Conservation (phyloP, 1,140 invertebrate species). For the Nylanderia fulva region DNA sequence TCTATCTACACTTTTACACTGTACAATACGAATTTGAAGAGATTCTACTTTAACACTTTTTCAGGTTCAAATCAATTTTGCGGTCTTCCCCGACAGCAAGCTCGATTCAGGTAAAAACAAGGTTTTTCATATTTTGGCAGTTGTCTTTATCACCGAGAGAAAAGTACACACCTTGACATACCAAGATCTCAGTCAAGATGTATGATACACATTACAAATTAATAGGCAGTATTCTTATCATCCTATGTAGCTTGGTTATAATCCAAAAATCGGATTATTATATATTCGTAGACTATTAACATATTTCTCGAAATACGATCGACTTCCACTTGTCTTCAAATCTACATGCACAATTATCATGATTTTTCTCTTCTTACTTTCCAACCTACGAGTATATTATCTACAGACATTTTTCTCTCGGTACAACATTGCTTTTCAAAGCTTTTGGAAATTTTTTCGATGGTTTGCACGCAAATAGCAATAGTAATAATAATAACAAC, state of each 20-base stretch:
- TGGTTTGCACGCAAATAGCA: constrained; percentile 81
- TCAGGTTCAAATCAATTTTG: constrained; percentile 85
- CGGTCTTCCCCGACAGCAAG: constrained; percentile 84
- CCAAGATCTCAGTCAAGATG: constrained; percentile 32
- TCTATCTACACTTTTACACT: constrained; percentile 53
- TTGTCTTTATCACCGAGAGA: constrained; percentile 76
- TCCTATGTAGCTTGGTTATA: constrained; percentile 36
- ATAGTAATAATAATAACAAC: constrained; percentile 79
- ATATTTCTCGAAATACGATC: constrained; percentile 5
- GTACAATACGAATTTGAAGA: constrained; percentile 72
- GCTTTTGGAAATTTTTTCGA: constrained; percentile 78
- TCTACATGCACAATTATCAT: constrained; percentile 32
- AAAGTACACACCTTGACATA: constrained; percentile 73
- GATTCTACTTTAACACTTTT: constrained; percentile 82
- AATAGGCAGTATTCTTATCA: constrained; percentile 29
- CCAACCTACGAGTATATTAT: constrained; percentile 49
- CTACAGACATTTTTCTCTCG: constrained; percentile 77
- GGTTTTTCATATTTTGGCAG: constrained; percentile 76
- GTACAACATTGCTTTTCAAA: constrained; percentile 75
- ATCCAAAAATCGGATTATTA: constrained; percentile 25
- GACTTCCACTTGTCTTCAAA: constrained; percentile 16
- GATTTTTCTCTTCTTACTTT: constrained; percentile 29
- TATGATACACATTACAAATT: constrained; percentile 41
- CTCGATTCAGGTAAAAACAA: constrained; percentile 84
- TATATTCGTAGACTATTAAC: constrained; percentile 31